Conservation (phyloP, 2,888 invertebrate species). For the Polymixis lichenea region DNA sequence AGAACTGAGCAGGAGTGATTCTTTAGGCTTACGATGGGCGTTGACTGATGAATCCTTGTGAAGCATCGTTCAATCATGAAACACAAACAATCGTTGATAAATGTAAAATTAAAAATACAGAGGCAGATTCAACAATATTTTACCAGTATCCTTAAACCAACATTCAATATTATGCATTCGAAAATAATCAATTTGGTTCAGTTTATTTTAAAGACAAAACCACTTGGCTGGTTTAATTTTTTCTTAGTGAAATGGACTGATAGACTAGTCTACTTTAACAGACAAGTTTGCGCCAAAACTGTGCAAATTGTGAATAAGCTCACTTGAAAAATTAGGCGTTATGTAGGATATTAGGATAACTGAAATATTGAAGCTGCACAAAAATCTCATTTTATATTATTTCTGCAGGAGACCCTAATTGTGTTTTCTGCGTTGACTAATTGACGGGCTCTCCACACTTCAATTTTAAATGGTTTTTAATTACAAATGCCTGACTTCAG, state of each 20-base stretch:
- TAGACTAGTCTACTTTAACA: too few species aligned
- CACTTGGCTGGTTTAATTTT: background rate
- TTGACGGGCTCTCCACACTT: slow-evolving; percentile 25
- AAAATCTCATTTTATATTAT: slow-evolving; percentile 13
- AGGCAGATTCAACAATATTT: background rate
- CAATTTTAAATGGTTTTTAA: slow-evolving; percentile 50
- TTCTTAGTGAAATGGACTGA: background rate
- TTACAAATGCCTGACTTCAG: slow-evolving; percentile 44
- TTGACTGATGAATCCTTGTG: slow-evolving; percentile 47
- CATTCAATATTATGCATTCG: slow-evolving; percentile 3
- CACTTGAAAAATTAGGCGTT: slow-evolving; percentile 2
- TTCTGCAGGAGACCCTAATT: slow-evolving; percentile 19
- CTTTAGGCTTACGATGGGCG: slow-evolving; percentile 26
- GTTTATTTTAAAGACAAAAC: background rate
- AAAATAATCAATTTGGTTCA: background rate
- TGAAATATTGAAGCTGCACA: slow-evolving; percentile 9
- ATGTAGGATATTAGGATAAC: slow-evolving; percentile 1
- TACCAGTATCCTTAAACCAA: background rate
- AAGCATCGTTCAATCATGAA: slow-evolving; percentile 40
- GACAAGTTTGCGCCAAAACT: background rate
- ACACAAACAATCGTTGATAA: slow-evolving; percentile 14
- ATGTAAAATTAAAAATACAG: background rate
- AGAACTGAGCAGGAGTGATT: slow-evolving; percentile 34
- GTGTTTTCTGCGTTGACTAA: slow-evolving; percentile 31
- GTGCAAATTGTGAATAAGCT: background rate